Conservation (phyloP, 2,113 vertebrate genomes). For the Forbesichthys papilliferus region DNA sequence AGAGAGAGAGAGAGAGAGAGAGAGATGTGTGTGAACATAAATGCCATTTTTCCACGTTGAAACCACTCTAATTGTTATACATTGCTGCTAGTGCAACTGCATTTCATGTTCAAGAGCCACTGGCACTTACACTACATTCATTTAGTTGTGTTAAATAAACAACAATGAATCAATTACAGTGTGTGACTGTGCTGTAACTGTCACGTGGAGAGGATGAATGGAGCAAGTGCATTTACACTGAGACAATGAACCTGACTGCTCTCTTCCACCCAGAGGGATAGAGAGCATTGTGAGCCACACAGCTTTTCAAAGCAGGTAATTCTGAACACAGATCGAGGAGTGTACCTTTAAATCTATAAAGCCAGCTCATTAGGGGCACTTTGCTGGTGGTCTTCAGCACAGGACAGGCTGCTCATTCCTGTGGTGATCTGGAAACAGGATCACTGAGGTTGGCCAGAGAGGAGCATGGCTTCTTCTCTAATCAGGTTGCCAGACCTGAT, state of each 20-base stretch:
- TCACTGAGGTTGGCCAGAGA: slow-evolving; percentile 38
- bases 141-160: background rate
- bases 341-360: no score
- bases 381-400: slow-evolving; percentile 21
- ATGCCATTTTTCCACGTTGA: background rate
- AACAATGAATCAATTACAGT: background rate
- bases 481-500: slow-evolving; percentile 64
- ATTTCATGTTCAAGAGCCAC: background rate
- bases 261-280: background rate
- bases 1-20: background rate
- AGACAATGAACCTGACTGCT: background rate
- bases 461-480: slow-evolving; percentile 45
- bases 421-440: slow-evolving; percentile 25
- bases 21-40: no score
- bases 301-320: no score
- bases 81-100: background rate
- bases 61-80: background rate
- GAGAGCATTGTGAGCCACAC: no score
- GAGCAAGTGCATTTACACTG: slow-evolving; percentile 31
- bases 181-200: background rate
- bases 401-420: slow-evolving; percentile 30
- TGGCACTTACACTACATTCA: background rate
- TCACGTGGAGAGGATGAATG: background rate
- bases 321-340: no score
- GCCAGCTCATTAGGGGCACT: slow-evolving; percentile 2